These are phyloP conservation scores for Tenthredo mesomela DNA, from an alignment of 2,888 invertebrate genomes.

Conservation along the genomic window DNA sequence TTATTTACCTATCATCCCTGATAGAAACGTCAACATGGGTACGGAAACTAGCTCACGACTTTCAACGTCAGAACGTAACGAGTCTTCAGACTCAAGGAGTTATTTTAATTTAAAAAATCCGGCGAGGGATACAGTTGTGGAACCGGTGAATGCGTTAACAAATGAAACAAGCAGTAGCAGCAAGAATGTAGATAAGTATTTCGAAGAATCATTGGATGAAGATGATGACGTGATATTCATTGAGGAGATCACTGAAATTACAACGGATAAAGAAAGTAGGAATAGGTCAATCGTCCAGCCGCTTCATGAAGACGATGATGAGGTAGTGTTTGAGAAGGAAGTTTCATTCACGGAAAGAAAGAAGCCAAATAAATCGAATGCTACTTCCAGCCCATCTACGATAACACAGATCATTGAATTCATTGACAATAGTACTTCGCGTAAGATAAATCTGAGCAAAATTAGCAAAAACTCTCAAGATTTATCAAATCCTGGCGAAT, in stretches of 20 bases:
- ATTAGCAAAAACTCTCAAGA: not conserved
- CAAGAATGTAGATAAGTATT: not conserved
- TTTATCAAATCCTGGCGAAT: not conserved
- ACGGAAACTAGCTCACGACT: not conserved
- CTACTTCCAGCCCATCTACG: not conserved
- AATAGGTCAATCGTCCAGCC: not conserved
- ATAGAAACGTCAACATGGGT: not conserved
- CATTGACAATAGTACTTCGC: conserved; percentile 4
- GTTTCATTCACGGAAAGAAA: not conserved
- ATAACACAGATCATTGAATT: conserved; percentile 39
- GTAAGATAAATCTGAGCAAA: conserved; percentile 3
- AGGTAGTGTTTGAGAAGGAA: conserved; percentile 15
- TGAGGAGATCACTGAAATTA: not conserved
- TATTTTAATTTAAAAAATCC: not conserved
- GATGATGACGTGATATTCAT: conserved; percentile 43
- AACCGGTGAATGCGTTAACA: not conserved
- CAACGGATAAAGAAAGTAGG: not conserved
- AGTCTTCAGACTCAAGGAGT: not conserved
- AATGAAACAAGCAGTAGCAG: not conserved
- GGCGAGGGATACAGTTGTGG: not conserved
- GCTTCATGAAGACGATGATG: not conserved
- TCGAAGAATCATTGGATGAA: not conserved
- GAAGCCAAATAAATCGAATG: conserved; percentile 2
- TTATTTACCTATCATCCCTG: not conserved
- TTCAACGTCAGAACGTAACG: not conserved